Evolutionary conservation across 2,113 vertebrate species (phyloP), one percentile per base, ranked within the genome.

Genomic region (Caranx melampygus): DNA sequence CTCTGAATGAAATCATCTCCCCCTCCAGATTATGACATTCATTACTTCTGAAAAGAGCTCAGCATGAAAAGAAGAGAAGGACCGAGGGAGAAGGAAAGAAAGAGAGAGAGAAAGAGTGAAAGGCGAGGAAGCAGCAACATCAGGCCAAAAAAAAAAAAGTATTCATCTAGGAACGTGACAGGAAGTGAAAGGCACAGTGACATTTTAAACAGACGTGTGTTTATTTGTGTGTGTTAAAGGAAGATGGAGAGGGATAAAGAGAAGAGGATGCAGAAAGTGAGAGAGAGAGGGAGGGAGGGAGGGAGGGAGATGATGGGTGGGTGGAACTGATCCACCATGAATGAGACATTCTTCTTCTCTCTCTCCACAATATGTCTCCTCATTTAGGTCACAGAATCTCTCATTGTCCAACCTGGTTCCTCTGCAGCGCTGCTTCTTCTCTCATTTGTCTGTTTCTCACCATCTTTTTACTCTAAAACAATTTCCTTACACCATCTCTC

Each of bases 21-120:
- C 85, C 44, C 73, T 84, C 51, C 78, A 83, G 75, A 91, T 91
- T 87, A 91, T 68, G 55, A 72, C 79, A 84, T 86, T 89, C 86
- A 89, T 87, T 88, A 84, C 85, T 83, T 87, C 76, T 86, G 75
- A 90, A 90, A 81, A 78, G 83, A 74, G 79, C 78, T 74, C 26
- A 20, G 68, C 31, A 2, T 72, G 62, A 84, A 84, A 65, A 66
- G 52, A 68, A 66, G 52, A 68, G 5, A 58, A 26, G 33, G 59
- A 80, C 0, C 63, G 58, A 13, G 59, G 1, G 68, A 21, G 57
- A 26, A 26, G 26, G 26, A 26, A 26, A 26, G 62, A 84, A 84
- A 65, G 62, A 26, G 26, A 26, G 59, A 0, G 68, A 21, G 57
- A 18, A 37, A 33, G 16, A 69, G 65, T 69, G 58, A 72, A 60